A percentile compares a stretch with the other conserved stretches of the same genome.
phyloP scores from a whole-genome alignment of 2,113 vertebrate species.

The Thryonomys swinderianus region DNA sequence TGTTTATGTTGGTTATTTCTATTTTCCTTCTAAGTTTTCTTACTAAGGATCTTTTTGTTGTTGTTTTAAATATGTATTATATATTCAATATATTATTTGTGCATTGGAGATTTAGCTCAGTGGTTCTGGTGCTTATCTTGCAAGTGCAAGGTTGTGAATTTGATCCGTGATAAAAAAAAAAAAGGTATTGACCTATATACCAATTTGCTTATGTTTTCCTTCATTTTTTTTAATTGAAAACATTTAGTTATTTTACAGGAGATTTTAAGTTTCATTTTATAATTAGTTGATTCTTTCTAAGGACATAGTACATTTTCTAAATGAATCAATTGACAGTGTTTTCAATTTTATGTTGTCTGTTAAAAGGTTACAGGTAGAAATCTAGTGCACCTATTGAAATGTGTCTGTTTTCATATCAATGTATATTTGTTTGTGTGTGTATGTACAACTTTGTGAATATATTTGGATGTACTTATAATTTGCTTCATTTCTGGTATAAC shows the following conservation, averaged over 20 bases:
- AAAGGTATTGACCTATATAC: too few species aligned
- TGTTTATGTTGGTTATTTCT: background rate
- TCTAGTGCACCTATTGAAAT: background rate
- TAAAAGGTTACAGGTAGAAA: background rate
- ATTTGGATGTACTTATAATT: background rate
- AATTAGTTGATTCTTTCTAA: background rate
- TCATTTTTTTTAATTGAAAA: background rate
- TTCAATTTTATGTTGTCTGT: background rate
- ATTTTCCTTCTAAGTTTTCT: background rate
- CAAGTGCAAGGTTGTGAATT: too few species aligned
- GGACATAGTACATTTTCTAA: background rate
- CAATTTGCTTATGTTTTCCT: too few species aligned
- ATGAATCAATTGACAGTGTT: background rate
- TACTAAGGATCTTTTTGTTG: background rate
- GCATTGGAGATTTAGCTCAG: too few species aligned
- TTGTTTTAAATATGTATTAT: background rate
- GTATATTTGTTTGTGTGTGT: background rate
- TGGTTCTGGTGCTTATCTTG: too few species aligned
- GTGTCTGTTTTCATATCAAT: background rate
- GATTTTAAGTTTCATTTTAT: background rate
- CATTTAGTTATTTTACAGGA: background rate
- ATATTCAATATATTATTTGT: background rate
- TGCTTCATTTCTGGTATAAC: background rate
- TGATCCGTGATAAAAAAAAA: too few species aligned
- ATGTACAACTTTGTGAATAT: background rate